Conservation (phyloP, 1,140 invertebrate genomes). For the Magallana ariakensis region DNA sequence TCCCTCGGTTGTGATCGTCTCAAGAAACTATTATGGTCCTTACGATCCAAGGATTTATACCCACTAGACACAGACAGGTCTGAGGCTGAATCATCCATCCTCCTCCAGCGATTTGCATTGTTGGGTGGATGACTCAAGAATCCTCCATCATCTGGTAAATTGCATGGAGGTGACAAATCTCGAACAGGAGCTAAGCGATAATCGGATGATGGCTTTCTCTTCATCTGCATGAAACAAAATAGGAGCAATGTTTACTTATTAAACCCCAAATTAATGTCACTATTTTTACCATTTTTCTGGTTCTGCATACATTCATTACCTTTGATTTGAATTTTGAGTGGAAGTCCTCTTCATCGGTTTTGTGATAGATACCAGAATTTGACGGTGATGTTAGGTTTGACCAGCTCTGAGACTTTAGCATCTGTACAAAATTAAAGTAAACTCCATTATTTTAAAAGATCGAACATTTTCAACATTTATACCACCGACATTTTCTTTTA, state of each 20-base stretch:
- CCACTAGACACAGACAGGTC: conserved; percentile 36
- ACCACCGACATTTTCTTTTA: no score
- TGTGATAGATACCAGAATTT: conserved; percentile 20
- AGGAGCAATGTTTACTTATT: background rate
- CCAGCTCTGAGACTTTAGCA: conserved; percentile 67
- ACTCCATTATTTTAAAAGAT: no score
- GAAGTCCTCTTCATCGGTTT: conserved; percentile 25
- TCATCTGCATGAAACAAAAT: background rate
- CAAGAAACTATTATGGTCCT: background rate
- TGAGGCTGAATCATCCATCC: background rate
- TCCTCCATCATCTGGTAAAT: conserved; percentile 8
- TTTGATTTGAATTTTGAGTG: background rate
- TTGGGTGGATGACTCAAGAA: background rate
- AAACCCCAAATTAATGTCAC: background rate
- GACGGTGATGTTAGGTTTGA: conserved; percentile 58
- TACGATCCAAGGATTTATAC: background rate
- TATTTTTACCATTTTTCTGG: background rate
- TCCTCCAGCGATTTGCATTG: background rate
- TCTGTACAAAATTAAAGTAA: conserved; percentile 58
- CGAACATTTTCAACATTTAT: no score
- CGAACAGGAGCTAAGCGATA: conserved; percentile 29
- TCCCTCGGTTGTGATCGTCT: conserved; percentile 10
- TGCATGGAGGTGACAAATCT: conserved; percentile 15
- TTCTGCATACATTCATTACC: background rate
- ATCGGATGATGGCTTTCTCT: conserved; percentile 19